Evolutionary conservation across 2,113 vertebrate genomes (phyloP).

Genomic region (Myiagra hebetior): DNA sequence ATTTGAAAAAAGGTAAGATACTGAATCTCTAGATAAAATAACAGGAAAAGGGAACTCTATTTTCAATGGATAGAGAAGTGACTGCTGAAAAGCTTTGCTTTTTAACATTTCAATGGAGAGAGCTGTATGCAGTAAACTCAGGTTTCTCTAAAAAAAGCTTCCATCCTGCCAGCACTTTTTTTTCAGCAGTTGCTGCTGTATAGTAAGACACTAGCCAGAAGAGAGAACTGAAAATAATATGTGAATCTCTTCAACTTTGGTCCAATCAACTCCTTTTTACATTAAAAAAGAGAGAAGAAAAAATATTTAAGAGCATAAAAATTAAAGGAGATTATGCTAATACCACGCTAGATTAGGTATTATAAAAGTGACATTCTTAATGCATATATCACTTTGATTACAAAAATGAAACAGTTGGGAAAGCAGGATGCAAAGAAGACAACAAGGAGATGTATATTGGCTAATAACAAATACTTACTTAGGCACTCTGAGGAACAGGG

Average conservation of each 20-base stretch:
- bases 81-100: neutral
- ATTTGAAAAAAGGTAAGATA: neutral
- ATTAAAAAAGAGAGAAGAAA: neutral
- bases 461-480: neutral
- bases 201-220: neutral
- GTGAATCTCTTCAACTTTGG: neutral
- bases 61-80: neutral
- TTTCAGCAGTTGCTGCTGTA: neutral
- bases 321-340: slow-evolving; percentile 4
- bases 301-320: neutral
- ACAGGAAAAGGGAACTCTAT: neutral
- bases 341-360: neutral
- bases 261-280: neutral
- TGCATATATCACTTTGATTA: neutral
- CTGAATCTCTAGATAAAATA: slow-evolving; percentile 12
- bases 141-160: neutral
- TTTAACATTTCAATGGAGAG: neutral
- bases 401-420: neutral
- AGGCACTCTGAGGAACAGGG: neutral
- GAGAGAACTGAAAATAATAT: neutral
- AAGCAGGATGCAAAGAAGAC: neutral
- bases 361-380: neutral
- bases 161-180: neutral
- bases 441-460: neutral
- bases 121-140: neutral